Conservation (phyloP, 1,140 invertebrate species). For the Rhopalosiphum maidis region DNA sequence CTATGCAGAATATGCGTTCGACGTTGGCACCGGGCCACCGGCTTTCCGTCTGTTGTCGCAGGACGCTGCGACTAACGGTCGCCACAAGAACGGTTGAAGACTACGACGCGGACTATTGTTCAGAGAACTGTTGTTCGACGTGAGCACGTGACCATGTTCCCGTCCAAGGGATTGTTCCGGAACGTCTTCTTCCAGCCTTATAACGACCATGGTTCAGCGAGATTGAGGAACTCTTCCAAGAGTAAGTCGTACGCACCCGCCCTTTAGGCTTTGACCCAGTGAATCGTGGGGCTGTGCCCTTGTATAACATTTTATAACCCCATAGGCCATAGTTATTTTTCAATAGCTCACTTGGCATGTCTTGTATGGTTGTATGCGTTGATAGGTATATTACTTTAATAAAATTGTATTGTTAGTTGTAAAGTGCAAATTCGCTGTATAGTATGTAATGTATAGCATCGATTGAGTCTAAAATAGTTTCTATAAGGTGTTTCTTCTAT, state of each 20-base stretch:
- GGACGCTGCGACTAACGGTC: neutral
- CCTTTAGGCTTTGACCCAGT: too few species aligned
- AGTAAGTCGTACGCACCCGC: neutral
- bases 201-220: neutral
- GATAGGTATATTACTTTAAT: neutral
- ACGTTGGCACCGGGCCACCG: neutral
- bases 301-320: neutral
- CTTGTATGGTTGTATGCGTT: neutral
- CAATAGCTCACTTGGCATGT: neutral
- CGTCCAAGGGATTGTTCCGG: slow-evolving; percentile 30
- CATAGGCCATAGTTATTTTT: neutral
- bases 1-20: neutral
- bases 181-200: slow-evolving; percentile 40
- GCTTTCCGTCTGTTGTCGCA: neutral
- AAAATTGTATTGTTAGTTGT: too few species aligned
- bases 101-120: neutral
- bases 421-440: too few species aligned
- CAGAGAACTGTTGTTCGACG: neutral
- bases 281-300: too few species aligned
- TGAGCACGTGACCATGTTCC: neutral
- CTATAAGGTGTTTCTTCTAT: too few species aligned
- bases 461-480: neutral
- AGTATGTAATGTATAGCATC: neutral
- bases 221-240: neutral
- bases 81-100: neutral